These are phyloP conservation scores for Ardeotis arabs DNA, from an alignment of 2,113 vertebrate genomes.

Conservation along the genomic window DNA sequence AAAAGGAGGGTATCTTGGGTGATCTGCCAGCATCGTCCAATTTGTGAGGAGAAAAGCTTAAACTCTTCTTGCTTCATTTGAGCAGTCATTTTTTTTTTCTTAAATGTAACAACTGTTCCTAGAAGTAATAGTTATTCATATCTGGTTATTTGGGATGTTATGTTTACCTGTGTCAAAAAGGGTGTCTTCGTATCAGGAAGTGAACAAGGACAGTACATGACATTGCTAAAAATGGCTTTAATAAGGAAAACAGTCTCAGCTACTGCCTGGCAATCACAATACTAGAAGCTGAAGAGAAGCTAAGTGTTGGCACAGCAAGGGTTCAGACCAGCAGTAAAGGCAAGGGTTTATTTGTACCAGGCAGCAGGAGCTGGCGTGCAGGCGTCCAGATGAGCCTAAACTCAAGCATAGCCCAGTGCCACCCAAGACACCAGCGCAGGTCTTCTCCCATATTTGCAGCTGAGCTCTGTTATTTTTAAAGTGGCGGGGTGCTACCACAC, in stretches of 20 bases:
- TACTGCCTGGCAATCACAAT: not conserved
- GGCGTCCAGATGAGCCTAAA: accelerated
- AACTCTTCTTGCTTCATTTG: not conserved
- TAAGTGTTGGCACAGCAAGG: not conserved
- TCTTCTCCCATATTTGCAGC: accelerated
- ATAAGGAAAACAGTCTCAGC: not conserved
- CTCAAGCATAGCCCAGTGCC: not conserved
- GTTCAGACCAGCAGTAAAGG: not conserved
- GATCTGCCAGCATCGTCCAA: not conserved
- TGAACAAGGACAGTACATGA: not conserved
- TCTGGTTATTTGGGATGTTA: not conserved
- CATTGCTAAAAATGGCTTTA: not conserved
- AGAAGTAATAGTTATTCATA: not conserved
- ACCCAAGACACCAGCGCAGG: not conserved
- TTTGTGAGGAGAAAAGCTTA: not conserved
- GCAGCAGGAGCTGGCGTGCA: not conserved
- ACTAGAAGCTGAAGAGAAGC: not conserved
- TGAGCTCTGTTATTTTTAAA: not conserved
- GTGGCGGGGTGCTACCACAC: not conserved
- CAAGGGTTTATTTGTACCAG: not conserved
- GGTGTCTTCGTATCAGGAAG: not conserved
- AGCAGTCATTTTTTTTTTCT: not conserved
- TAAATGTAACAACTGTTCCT: not conserved
- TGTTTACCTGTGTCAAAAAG: not conserved
- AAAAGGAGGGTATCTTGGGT: not conserved